A percentile compares a stretch with the other conserved stretches of the same genome.
These are phyloP conservation scores for Meda fulgida DNA, from an alignment of 2,797 vertebrate genomes.

Conservation along the genomic window DNA sequence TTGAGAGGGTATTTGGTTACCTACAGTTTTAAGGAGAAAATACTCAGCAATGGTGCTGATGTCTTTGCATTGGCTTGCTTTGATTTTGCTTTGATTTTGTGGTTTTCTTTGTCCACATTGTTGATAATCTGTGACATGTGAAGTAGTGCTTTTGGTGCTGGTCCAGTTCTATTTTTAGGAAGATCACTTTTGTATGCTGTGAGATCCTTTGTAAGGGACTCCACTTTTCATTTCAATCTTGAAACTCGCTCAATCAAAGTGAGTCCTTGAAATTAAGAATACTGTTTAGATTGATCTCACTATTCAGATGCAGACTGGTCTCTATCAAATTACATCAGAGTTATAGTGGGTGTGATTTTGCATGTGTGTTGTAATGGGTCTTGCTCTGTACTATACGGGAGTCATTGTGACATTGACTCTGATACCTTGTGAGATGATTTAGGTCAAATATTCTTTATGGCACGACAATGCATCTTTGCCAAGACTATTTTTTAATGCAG, in stretches of 20 bases:
- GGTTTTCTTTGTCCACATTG: background rate
- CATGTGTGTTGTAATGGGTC: background rate
- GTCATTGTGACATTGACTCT: slow-evolving; percentile 34
- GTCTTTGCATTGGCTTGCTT: no score
- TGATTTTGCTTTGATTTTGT: background rate
- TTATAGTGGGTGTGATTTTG: background rate
- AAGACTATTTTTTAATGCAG: background rate
- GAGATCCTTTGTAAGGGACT: slow-evolving; percentile 2
- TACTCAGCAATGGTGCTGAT: no score
- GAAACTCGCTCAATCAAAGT: background rate
- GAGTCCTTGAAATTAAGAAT: background rate
- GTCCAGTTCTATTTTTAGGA: slow-evolving; percentile 26
- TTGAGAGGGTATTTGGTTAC: no score
- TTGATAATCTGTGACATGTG: slow-evolving; percentile 9
- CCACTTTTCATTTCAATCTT: background rate
- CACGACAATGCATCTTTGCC: background rate
- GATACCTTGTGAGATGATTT: slow-evolving; percentile 30
- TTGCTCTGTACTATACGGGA: background rate
- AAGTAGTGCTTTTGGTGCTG: slow-evolving; percentile 12
- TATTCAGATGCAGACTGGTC: background rate
- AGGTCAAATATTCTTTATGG: slow-evolving; percentile 11
- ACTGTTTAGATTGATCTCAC: background rate
- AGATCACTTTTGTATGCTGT: background rate
- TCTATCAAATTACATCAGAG: background rate
- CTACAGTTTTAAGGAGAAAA: no score